Evolutionary conservation across 2,888 invertebrate species (phyloP).

Genomic region (Unio pictorum): DNA sequence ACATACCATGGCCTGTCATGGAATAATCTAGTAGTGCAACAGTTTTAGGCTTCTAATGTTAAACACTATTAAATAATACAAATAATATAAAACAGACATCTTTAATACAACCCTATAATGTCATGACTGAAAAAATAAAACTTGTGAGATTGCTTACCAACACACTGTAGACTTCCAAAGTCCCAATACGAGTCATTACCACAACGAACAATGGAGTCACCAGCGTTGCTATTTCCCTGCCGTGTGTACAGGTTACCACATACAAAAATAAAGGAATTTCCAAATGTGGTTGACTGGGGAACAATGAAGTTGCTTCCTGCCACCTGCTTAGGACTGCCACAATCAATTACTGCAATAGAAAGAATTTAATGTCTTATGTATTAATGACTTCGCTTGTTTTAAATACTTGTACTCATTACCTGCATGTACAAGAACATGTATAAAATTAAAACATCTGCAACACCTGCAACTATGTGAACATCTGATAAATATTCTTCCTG

Average conservation of each 20-base stretch:
- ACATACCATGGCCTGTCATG: too few species aligned
- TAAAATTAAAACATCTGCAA: too few species aligned
- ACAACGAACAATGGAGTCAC: conserved; percentile 91
- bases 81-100: too few species aligned
- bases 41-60: too few species aligned
- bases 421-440: too few species aligned
- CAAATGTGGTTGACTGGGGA: conserved; percentile 18
- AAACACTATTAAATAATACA: too few species aligned
- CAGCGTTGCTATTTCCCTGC: conserved; percentile 85
- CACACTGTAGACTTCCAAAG: conserved; percentile 94
- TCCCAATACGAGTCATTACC: conserved; percentile 96
- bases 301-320: conserved; percentile 31
- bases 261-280: conserved; percentile 35
- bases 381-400: too few species aligned
- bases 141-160: conserved; percentile 75
- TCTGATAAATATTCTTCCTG: too few species aligned
- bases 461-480: too few species aligned
- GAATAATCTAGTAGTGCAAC: too few species aligned
- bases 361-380: background rate
- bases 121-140: background rate
- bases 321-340: conserved; percentile 44
- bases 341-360: conserved; percentile 48
- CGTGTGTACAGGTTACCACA: conserved; percentile 70
- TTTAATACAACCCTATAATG: too few species aligned
- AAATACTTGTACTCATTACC: too few species aligned